Evolutionary conservation across 1,140 invertebrate genomes (phyloP).

Genomic region (Papilio machaon): DNA sequence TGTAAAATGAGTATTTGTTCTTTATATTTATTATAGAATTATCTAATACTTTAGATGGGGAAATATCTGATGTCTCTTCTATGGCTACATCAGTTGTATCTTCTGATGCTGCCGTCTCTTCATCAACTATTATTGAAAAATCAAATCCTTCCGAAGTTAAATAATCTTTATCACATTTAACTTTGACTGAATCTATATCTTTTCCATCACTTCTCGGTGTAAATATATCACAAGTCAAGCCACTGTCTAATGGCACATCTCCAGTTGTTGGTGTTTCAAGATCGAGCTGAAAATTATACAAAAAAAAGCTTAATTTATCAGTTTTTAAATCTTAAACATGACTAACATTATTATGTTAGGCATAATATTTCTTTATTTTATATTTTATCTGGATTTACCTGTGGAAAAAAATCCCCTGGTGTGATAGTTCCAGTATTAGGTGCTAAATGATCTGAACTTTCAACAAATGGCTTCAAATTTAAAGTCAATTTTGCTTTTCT

Average conservation of each 20-base stretch:
- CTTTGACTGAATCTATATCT: conserved; percentile 57
- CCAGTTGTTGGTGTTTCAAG: conserved; percentile 79
- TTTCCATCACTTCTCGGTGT: conserved; percentile 63
- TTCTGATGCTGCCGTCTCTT: conserved; percentile 58
- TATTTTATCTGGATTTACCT: conserved; percentile 58
- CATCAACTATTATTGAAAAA: conserved; percentile 74
- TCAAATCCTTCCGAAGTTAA: conserved; percentile 72
- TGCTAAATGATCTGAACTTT: conserved; percentile 47
- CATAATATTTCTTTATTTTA: too few species aligned
- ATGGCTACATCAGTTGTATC: conserved; percentile 51
- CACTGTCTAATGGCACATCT: conserved; percentile 64
- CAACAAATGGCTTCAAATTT: conserved; percentile 73
- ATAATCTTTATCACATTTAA: conserved; percentile 62
- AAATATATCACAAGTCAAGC: conserved; percentile 62
- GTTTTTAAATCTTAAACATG: too few species aligned
- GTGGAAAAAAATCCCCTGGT: conserved; percentile 70
- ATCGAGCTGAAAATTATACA: conserved; percentile 68
- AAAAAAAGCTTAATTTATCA: too few species aligned
- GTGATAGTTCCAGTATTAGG: conserved; percentile 64
- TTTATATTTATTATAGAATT: conserved; percentile 40
- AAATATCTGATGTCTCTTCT: conserved; percentile 51
- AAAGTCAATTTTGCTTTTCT: conserved; percentile 68
- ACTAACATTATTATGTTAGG: too few species aligned
- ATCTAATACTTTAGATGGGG: conserved; percentile 58
- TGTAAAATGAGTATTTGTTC: conserved; percentile 63